phyloP scores from a whole-genome alignment of 2,888 invertebrate species.

The Lasioglossum vierecki region DNA sequence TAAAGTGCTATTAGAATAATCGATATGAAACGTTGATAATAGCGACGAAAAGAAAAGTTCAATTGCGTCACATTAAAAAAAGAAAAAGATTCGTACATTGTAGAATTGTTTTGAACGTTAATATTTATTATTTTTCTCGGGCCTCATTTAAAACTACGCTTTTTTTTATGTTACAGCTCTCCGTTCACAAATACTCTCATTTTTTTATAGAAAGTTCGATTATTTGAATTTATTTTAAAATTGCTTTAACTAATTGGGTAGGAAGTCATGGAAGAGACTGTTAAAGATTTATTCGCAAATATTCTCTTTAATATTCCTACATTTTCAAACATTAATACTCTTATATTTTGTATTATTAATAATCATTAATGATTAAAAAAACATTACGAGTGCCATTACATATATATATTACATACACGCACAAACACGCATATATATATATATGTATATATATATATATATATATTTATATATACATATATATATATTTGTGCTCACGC shows the following conservation, averaged over 20 bases:
- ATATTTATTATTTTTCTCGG: not conserved
- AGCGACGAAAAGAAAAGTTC: constrained; percentile 1
- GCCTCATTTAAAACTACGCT: not conserved
- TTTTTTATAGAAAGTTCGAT: not conserved
- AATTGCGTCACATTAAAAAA: constrained; percentile 7
- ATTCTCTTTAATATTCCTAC: constrained; percentile 62
- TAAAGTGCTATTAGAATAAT: not conserved
- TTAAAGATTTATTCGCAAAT: constrained; percentile 53
- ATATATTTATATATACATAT: not conserved
- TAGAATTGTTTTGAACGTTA: not conserved
- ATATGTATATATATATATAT: too few relatives aligned
- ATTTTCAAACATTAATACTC: constrained; percentile 60
- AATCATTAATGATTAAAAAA: constrained; percentile 55
- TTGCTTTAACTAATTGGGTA: constrained; percentile 19
- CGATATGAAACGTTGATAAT: not conserved
- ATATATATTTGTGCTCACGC: constrained; percentile 25
- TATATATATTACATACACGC: not conserved
- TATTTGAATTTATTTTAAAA: not conserved
- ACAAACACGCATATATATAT: too few relatives aligned
- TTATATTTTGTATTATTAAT: constrained; percentile 59
- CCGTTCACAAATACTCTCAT: not conserved
- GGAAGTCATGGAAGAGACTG: constrained; percentile 31
- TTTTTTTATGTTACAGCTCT: not conserved
- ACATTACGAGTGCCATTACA: constrained; percentile 58
- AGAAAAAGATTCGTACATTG: not conserved